Conservation (phyloP, 2,113 vertebrate species). For the Chitala chitala region DNA sequence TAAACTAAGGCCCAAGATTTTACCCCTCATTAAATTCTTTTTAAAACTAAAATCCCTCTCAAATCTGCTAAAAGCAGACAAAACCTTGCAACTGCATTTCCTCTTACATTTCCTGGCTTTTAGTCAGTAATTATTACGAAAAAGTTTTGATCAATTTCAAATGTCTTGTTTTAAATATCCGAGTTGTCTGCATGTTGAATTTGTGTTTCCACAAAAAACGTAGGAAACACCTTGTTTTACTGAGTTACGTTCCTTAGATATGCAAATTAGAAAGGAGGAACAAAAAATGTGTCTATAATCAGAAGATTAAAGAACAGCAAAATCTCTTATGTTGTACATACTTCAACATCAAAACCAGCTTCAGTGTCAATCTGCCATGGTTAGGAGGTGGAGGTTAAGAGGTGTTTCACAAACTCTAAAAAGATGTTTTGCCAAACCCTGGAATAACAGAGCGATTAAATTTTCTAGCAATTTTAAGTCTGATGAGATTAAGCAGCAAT, state of each 20-base stretch:
- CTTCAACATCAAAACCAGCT: background rate
- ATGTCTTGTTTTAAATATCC: background rate
- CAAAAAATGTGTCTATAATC: no score
- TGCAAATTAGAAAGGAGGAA: no score
- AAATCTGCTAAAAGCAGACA: slow-evolving; percentile 3
- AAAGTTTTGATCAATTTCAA: background rate
- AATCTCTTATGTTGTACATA: no score
- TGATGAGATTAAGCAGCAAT: background rate
- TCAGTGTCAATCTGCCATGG: background rate
- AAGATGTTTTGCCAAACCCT: background rate
- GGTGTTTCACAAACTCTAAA: background rate
- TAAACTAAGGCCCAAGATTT: background rate
- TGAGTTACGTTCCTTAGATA: no score
- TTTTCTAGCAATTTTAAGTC: background rate
- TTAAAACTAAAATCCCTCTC: background rate
- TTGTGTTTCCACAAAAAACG: background rate
- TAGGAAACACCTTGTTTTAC: no score
- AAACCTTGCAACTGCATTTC: background rate
- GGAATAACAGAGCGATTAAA: background rate
- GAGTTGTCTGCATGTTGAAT: background rate
- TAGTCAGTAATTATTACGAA: background rate
- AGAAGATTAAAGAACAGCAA: no score
- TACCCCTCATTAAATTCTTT: background rate
- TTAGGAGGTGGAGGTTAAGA: background rate
- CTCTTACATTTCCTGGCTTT: background rate